Conservation (phyloP, 2,888 invertebrate genomes). For the Tuta absoluta region DNA sequence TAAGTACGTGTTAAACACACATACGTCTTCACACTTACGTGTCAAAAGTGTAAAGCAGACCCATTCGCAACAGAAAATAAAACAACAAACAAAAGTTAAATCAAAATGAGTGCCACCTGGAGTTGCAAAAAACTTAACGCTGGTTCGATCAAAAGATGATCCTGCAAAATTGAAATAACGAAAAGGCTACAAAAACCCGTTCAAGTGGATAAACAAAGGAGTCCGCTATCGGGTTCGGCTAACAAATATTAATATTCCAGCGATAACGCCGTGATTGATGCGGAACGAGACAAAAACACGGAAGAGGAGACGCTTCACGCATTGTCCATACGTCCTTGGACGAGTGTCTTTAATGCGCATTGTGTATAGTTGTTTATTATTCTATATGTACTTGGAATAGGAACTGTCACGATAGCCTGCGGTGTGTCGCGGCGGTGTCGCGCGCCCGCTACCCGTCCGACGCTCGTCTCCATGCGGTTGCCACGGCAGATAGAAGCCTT, state of each 20-base stretch:
- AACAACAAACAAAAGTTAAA: neutral
- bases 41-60: neutral
- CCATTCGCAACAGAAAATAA: neutral
- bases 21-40: neutral
- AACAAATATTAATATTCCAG: constrained; percentile 73
- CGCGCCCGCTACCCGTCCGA: neutral
- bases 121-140: neutral
- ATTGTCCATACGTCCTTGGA: constrained; percentile 72
- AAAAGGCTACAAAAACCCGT: constrained; percentile 47
- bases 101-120: neutral
- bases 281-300: constrained; percentile 72
- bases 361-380: constrained; percentile 26
- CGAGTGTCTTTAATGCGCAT: constrained; percentile 46
- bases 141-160: constrained; percentile 32
- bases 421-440: neutral
- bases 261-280: constrained; percentile 60
- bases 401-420: constrained; percentile 34
- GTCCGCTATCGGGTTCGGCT: constrained; percentile 46
- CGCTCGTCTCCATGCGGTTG: constrained; percentile 6
- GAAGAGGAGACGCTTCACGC: constrained; percentile 61
- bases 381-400: constrained; percentile 3
- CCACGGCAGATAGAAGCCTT: constrained; percentile 25
- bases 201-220: constrained; percentile 55
- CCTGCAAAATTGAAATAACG: constrained; percentile 38
- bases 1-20: too few relatives aligned